Base-by-base conservation (phyloP, 2,888 invertebrate genomes). In the Drosophila neonasuta region DNA sequence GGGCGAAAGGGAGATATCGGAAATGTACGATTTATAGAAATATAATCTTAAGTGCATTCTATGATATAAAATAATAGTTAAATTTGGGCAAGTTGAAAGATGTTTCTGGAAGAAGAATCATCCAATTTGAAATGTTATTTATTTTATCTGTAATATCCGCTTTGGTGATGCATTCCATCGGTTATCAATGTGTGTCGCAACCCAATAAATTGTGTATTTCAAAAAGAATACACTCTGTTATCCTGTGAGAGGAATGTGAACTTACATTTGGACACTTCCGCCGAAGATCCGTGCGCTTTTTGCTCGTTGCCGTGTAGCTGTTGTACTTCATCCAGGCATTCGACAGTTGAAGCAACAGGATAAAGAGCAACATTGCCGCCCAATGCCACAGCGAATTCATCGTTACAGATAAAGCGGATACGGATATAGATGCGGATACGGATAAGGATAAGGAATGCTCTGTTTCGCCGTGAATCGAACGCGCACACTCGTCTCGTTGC, bases 211-310 rank as follows among this genome's bases (percentile, higher is more conserved):
- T 41, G 39, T 1, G 39, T 15, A 15, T 13, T 15, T 13, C 11
- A 3, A 41, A 15, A 13, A 13, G 13, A 39, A 39, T 44, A 6
- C 10, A 17, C 10, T 10, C 4, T 11, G 34, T 0, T 34, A 34
- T 34, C 1, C n/a, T 11, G 36, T n/a, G 11, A 5, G 34, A 0
- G 34, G 11, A 34, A 34, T 11, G 10, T 15, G 10, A 10, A 73
- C 85, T 80, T 66, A 89, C 89, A 74, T 80, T 77, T 20, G 89
- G 89, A 65, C 89, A 89, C 30, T 79, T 75, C 55, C 80, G 73
- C 30, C 83, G 85, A 24, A 85, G 71, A 65, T 89, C 89, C 24
- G 89, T 82, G 32, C 89, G 88, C 50, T 79, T 87, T 42, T 68
- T 79, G 13, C 75, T 70, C 5, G 68, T 68, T 41, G 79, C 70